Conservation (phyloP, 2,888 invertebrate species). For the Thysanoteuthis rhombus region DNA sequence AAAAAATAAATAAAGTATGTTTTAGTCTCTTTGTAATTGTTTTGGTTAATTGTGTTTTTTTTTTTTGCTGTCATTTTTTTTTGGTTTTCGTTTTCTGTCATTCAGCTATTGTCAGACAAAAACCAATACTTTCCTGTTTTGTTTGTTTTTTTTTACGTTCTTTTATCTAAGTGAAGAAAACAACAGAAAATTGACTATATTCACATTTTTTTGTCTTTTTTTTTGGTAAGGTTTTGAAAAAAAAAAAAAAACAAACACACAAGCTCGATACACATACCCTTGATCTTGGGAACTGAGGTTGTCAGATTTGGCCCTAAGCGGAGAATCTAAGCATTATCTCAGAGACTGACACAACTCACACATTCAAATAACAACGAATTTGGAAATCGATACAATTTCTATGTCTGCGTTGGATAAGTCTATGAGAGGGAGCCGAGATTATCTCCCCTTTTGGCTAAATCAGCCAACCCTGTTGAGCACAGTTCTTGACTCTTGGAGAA, state of each 20-base stretch:
- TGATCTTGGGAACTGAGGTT: too few relatives aligned
- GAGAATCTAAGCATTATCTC: too few relatives aligned
- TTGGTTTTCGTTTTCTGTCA: not conserved
- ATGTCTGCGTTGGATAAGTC: too few relatives aligned
- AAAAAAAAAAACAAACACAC: not conserved
- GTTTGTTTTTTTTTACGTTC: too few relatives aligned
- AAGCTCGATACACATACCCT: not conserved
- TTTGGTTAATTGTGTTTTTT: not conserved
- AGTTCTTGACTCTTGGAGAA: too few relatives aligned
- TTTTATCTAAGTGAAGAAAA: not conserved
- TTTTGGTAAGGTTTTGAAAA: not conserved
- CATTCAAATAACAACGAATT: too few relatives aligned
- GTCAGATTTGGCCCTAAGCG: not conserved
- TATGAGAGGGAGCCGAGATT: too few relatives aligned
- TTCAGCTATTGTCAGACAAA: too few relatives aligned
- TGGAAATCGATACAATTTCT: too few relatives aligned
- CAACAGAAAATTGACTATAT: not conserved
- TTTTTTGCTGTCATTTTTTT: not conserved
- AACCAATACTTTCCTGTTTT: not conserved
- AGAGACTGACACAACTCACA: too few relatives aligned
- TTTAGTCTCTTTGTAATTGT: not conserved
- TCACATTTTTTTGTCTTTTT: not conserved
- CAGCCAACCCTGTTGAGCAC: too few relatives aligned
- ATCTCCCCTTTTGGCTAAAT: too few relatives aligned
- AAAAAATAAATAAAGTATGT: not conserved